These are phyloP conservation scores for Cliona cf. orientalis DNA, from an alignment of 37 sponge, comb jelly and placozoan species.

Conservation along the genomic window DNA sequence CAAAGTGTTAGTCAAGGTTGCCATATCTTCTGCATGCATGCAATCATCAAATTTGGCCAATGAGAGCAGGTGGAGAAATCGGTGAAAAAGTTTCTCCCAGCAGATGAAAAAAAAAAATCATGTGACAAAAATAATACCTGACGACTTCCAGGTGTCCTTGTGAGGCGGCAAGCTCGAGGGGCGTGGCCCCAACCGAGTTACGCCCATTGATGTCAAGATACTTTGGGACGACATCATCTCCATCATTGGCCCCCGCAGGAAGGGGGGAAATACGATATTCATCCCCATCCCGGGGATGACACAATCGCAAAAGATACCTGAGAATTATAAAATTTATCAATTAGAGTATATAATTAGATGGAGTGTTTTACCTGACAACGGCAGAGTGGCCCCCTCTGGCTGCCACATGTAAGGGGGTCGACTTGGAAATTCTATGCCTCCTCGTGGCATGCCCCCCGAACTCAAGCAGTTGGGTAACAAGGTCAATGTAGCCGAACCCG, in stretches of 20 bases:
- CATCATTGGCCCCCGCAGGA: neutral
- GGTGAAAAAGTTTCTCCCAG: neutral
- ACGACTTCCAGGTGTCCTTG: conserved; percentile 61
- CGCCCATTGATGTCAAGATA: conserved; percentile 22
- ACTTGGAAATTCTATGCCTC: neutral
- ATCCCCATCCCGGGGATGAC: neutral
- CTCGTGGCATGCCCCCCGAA: conserved; percentile 42
- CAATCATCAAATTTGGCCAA: no score
- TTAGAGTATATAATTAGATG: neutral
- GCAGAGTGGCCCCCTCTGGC: conserved; percentile 48
- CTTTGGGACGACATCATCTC: neutral
- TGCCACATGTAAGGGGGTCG: conserved; percentile 59
- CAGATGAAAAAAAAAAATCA: neutral
- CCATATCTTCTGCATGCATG: no score
- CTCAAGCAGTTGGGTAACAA: conserved; percentile 40
- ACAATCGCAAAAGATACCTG: conserved; percentile 38
- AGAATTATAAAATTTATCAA: neutral
- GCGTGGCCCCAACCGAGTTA: conserved; percentile 33
- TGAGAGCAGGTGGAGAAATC: no score
- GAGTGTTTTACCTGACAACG: conserved; percentile 47
- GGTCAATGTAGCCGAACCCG: conserved; percentile 24
- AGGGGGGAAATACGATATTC: neutral
- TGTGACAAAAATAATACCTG: neutral
- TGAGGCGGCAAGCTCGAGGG: conserved; percentile 54
- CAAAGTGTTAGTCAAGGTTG: no score